Base-by-base conservation (phyloP, 2,113 vertebrate genomes). In the Periophthalmus modestus region DNA sequence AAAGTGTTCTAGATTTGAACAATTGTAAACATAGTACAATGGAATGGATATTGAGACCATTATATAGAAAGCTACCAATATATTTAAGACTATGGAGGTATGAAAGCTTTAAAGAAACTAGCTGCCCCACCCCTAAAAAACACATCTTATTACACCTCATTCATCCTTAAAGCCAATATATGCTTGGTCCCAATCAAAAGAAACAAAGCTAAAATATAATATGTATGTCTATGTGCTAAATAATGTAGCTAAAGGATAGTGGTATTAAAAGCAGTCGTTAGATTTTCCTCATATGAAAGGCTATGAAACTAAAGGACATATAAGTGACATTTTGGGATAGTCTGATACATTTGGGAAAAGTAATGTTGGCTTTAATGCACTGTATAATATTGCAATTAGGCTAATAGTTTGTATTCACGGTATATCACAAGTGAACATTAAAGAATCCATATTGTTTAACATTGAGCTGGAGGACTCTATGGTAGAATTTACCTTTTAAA, bases 11-110 rank as follows among this genome's bases (percentile, higher is more conserved):
- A 75, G 48, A 61, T 63, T 11, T 57, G 16, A 57, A 39, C 65
- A 69, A 79, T 78, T 82, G 81, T 86, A 85, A 88, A 85, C 88
- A 88, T 78, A 78, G 78, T 76, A 66, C 61, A 85, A 85, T 71
- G 46, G 66, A 81, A 78, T 67, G 73, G 18, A 65, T 28, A 59
- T 11, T 0, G 34, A 73, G 52, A 80, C 15, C 48, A 54, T 65
- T n/a, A 63, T 67, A 75, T 65, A 77, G 48, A 74, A 74, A 39
- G 68, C 73, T 43, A 1, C 19, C 55, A 66, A 55, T 70, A 80
- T 63, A 67, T 47, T 81, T 88, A 87, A 87, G 79, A 85, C 82
- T 84, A 74, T 57, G 62, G 1, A 66, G 77, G 71, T 73, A 57
- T 61, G 48, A 83, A 78, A 72, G 48, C 54, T 81, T 62, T 19